Base-by-base conservation (phyloP, 2,797 vertebrate species). In the Sebastes kiyomatsui region DNA sequence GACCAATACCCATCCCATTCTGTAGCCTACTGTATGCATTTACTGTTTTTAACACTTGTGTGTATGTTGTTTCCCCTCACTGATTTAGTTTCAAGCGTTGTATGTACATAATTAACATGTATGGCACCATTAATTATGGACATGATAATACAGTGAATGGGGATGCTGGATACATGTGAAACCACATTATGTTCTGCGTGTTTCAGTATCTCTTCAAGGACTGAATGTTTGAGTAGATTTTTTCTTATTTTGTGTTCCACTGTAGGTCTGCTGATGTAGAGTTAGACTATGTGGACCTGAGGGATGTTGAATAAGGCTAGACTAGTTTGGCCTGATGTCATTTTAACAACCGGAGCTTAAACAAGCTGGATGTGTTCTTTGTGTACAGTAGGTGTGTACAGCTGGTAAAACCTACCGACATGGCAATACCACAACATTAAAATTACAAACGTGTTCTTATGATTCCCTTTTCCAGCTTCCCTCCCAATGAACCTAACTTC, bases 401-500 rank as follows among this genome's bases (percentile, higher is more conserved):
- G 25, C 22, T 13, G 22, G 61, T 82, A 52, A 59, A 86, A 73
- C 32, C n/a, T 76, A 54, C 18, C 32, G 33, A 59, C 20, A 38
- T 22, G 49, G 13, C 27, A 70, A 22, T 25, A 42, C 23, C 56
- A 6, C 28, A 70, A 33, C 71, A 61, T 32, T 73, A 33, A 55
- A 61, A 60, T 66, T 13, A 30, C 11, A 67, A 66, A 67, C 20
- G 10, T 38, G 56, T 28, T 59, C 3, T 28, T 3, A 25, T 61
- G 23, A 74, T 35, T 55, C 7, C 49, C 13, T 54, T 32, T 67
- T 23, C 22, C 23, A 33, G 14, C 28, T 32, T 33, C 7, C n/a
- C 18, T 61, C 1, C 20, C 4, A 71, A 14, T 42, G 1, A 52
- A 55, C n/a, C 33, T 11, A 27, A 65, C 52, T 7, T 22, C 10